These are phyloP conservation scores for Salpingus planirostris DNA, from an alignment of 2,888 invertebrate species.

Conservation along the genomic window DNA sequence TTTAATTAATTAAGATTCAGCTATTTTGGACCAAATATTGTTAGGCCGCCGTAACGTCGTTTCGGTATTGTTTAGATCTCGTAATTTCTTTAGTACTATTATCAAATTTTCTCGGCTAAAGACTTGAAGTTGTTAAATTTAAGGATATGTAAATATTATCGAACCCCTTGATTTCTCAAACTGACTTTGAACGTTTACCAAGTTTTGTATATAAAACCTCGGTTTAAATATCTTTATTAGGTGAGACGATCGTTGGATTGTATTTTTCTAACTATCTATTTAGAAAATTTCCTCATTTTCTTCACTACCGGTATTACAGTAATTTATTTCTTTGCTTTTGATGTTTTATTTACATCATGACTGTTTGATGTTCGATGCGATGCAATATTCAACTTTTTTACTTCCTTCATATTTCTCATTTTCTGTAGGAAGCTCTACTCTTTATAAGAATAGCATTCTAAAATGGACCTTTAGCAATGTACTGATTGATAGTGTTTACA, in stretches of 20 bases:
- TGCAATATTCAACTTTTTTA: constrained; percentile 2
- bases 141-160: constrained; percentile 8
- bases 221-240: no score
- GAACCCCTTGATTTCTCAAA: no score
- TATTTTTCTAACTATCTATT: no score
- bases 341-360: constrained; percentile 9
- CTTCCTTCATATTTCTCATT: not conserved
- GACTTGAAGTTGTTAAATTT: constrained; percentile 8
- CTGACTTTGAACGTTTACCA: no score
- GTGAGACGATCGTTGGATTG: no score
- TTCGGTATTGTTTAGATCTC: constrained; percentile 8
- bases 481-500: constrained; percentile 28
- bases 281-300: no score
- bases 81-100: not conserved
- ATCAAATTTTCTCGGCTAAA: constrained; percentile 6
- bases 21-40: constrained; percentile 6
- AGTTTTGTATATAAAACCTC: no score
- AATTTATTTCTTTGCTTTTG: no score
- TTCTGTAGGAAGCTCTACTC: no score
- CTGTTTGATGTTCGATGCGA: constrained; percentile 5
- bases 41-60: not conserved
- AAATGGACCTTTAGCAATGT: constrained; percentile 16
- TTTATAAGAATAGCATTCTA: no score
- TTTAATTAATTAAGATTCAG: constrained; percentile 1
- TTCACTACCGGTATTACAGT: no score